A percentile compares a stretch with the other conserved stretches of the same genome.
Evolutionary conservation across 2,113 vertebrate genomes (phyloP).

Genomic region (Glareola pratincola): DNA sequence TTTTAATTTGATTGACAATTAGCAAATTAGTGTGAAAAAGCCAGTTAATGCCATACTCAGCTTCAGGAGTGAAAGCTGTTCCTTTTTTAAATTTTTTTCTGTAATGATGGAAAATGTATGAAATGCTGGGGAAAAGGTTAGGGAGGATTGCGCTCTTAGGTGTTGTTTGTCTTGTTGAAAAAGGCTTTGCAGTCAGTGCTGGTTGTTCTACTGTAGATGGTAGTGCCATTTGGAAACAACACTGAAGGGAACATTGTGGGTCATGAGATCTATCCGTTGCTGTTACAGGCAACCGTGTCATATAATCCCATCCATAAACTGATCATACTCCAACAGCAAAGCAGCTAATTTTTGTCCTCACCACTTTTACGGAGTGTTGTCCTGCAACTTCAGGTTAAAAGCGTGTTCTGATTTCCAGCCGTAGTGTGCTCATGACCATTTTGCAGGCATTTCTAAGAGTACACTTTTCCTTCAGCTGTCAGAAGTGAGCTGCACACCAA

Average conservation of each 20-base stretch:
- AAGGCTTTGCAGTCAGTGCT: neutral
- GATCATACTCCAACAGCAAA: neutral
- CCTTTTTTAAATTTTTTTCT: neutral
- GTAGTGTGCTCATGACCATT: accelerated
- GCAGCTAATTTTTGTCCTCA: neutral
- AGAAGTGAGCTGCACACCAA: neutral
- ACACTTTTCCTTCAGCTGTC: neutral
- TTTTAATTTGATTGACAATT: conserved; percentile 18
- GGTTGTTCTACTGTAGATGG: neutral
- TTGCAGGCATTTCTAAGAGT: neutral
- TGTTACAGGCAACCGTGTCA: neutral
- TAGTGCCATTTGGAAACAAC: neutral
- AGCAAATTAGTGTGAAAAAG: conserved; percentile 13
- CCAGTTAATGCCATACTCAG: neutral
- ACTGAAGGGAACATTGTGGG: neutral
- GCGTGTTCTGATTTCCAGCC: neutral
- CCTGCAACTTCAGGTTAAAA: neutral
- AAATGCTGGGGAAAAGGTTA: neutral
- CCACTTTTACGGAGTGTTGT: neutral
- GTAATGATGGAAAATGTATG: neutral
- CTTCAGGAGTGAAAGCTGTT: neutral
- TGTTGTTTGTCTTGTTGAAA: neutral
- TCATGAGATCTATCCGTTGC: accelerated
- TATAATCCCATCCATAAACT: neutral
- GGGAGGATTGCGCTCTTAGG: neutral